Conservation (phyloP, 2,797 vertebrate genomes). For the Tamandua tetradactyla region DNA sequence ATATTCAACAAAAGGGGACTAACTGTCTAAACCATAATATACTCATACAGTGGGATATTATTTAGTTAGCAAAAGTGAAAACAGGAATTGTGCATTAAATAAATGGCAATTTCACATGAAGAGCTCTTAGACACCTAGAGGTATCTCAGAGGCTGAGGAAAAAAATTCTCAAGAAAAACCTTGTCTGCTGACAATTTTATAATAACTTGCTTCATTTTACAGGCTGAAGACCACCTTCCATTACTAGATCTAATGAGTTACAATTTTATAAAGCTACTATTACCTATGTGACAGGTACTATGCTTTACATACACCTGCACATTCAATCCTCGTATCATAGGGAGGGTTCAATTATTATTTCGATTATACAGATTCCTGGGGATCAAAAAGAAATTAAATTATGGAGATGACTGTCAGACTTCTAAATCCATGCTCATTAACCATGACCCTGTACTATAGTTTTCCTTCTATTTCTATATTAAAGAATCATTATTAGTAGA, state of each 20-base stretch:
- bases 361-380: background rate
- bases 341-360: background rate
- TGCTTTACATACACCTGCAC: background rate
- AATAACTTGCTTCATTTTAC: background rate
- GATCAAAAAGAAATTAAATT: background rate
- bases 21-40: slow-evolving; percentile 33
- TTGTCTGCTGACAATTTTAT: background rate
- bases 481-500: slow-evolving; percentile 25
- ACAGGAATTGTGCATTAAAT: slow-evolving; percentile 21
- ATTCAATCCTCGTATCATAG: background rate
- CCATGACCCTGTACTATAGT: background rate
- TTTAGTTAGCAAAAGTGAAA: slow-evolving; percentile 35
- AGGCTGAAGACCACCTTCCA: background rate
- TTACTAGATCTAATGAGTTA: background rate
- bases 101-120: slow-evolving; percentile 31
- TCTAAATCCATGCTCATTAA: background rate
- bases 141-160: slow-evolving; percentile 26
- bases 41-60: background rate
- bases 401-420: background rate
- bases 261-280: background rate
- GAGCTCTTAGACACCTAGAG: slow-evolving; percentile 16
- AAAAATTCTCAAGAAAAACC: background rate
- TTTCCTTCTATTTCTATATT: slow-evolving; percentile 11
- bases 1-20: background rate
- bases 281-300: background rate